A percentile compares a stretch with the other conserved stretches of the same genome.
Evolutionary conservation across 2,888 invertebrate species (phyloP).

Genomic region (Apotomis turbidana): DNA sequence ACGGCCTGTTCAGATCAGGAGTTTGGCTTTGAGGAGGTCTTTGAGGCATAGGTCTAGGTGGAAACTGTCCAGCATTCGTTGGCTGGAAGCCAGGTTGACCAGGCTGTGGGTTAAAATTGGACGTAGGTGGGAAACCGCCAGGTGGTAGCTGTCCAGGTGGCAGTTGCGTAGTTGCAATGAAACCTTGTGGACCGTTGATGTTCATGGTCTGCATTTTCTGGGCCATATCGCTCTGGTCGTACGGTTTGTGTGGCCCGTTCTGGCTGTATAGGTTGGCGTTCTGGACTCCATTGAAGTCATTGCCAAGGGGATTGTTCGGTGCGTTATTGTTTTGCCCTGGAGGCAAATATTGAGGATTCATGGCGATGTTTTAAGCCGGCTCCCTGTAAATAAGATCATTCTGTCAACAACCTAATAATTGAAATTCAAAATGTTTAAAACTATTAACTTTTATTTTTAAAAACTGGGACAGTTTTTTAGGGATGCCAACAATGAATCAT

Average conservation of each 20-base stretch:
- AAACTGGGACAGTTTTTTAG: no score
- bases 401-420: no score
- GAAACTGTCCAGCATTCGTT: slow-evolving; percentile 50
- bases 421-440: no score
- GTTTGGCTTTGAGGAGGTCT: slow-evolving; percentile 42
- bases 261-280: slow-evolving; percentile 71
- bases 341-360: slow-evolving; percentile 79
- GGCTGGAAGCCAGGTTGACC: slow-evolving; percentile 34
- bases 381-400: slow-evolving; percentile 53
- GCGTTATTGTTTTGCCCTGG: slow-evolving; percentile 79
- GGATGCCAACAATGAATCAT: no score
- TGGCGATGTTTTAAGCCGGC: slow-evolving; percentile 67
- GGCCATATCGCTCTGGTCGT: slow-evolving; percentile 66
- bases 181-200: slow-evolving; percentile 69
- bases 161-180: slow-evolving; percentile 68
- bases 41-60: slow-evolving; percentile 44
- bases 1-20: slow-evolving; percentile 30
- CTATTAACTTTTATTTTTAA: no score
- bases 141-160: slow-evolving; percentile 61
- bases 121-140: slow-evolving; percentile 58
- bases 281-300: slow-evolving; percentile 72
- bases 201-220: slow-evolving; percentile 79
- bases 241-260: slow-evolving; percentile 62
- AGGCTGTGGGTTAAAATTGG: slow-evolving; percentile 53
- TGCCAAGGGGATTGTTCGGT: slow-evolving; percentile 67